Percentiles rank a stretch among this genome's conserved stretches.
These are phyloP conservation scores for Caenorhabditis imperialis DNA, from an alignment of 2,888 invertebrate species.

Conservation along the genomic window DNA sequence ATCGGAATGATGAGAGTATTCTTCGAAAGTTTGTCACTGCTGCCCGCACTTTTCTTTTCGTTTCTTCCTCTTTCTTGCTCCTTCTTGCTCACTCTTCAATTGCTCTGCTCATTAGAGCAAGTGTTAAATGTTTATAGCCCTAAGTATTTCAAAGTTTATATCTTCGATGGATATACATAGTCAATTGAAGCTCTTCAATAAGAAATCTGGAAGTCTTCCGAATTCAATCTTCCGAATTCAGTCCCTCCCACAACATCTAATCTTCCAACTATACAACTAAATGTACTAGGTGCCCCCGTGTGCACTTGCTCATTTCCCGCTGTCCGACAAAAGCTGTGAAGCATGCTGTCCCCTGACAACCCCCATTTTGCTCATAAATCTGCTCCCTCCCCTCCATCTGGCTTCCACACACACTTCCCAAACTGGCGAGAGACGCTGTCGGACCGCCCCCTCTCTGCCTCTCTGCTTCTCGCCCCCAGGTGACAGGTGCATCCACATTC, in stretches of 20 bases:
- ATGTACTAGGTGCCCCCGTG: constrained; percentile 1
- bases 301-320: not conserved
- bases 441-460: constrained; percentile 6
- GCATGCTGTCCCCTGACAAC: not conserved
- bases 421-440: constrained; percentile 6
- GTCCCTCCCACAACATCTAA: too few species aligned
- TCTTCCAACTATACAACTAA: not conserved
- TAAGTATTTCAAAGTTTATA: too few species aligned
- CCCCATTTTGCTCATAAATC: not conserved
- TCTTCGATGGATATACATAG: too few species aligned
- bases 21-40: not conserved
- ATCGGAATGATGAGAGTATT: too few species aligned
- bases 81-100: not conserved
- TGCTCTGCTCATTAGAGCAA: too few species aligned
- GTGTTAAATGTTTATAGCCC: too few species aligned
- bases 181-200: too few species aligned
- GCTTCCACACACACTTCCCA: not conserved
- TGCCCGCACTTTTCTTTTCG: not conserved
- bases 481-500: constrained; percentile 39
- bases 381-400: not conserved
- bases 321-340: too few species aligned
- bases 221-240: too few species aligned
- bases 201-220: too few species aligned
- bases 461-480: constrained; percentile 9
- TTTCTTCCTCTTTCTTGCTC: not conserved